These are phyloP conservation scores for Patella ulyssiponensis DNA, from an alignment of 2,888 invertebrate genomes.

Conservation along the genomic window DNA sequence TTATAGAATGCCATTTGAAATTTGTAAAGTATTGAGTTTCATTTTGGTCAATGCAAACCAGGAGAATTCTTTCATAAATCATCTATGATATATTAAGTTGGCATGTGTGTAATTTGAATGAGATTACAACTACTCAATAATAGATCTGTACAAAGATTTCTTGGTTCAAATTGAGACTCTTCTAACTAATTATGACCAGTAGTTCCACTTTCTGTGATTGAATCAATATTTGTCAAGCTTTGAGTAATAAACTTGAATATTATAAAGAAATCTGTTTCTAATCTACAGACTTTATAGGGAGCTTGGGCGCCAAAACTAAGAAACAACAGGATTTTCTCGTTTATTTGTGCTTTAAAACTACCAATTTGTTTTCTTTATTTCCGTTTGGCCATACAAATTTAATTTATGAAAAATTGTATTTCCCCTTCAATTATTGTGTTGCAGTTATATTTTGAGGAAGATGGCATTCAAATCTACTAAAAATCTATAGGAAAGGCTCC, in stretches of 20 bases:
- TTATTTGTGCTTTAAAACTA: no score
- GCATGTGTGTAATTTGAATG: neutral
- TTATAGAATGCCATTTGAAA: no score
- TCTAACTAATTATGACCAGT: conserved; percentile 2
- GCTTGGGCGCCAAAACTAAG: neutral
- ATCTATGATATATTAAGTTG: neutral
- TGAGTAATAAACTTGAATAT: conserved; percentile 1
- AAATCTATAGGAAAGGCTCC: no score
- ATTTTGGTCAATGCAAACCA: no score
- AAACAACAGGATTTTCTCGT: no score
- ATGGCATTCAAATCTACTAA: no score
- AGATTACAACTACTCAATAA: neutral
- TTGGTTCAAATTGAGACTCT: neutral
- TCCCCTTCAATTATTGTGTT: no score
- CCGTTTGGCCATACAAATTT: no score
- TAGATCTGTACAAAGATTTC: conserved; percentile 3
- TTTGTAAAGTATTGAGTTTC: no score
- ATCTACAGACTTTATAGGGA: neutral
- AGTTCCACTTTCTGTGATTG: neutral
- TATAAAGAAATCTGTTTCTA: neutral
- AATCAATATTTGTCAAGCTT: conserved; percentile 4
- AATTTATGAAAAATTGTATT: no score
- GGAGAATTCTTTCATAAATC: neutral
- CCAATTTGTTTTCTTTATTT: no score
- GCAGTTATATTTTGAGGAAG: no score